Evolutionary conservation across 1,140 invertebrate species (phyloP).

Genomic region (Drosophila ohnishii): DNA sequence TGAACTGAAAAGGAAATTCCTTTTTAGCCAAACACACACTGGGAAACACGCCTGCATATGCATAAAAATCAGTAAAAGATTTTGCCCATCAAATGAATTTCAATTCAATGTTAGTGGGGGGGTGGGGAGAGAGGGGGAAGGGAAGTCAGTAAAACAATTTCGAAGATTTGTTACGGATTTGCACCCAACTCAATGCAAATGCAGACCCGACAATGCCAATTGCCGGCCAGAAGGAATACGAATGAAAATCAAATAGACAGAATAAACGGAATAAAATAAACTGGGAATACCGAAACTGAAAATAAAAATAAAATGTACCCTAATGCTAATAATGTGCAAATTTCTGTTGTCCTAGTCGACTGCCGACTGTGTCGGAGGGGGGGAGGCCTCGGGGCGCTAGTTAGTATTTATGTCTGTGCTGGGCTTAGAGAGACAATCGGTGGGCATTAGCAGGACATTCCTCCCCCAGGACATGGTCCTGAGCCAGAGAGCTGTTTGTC

Average conservation of each 20-base stretch:
- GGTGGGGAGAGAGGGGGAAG: not conserved
- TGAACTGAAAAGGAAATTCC: constrained; percentile 42
- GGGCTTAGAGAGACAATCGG: constrained; percentile 49
- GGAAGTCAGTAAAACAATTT: constrained; percentile 67
- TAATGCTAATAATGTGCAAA: constrained; percentile 75
- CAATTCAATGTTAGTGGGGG: constrained; percentile 24
- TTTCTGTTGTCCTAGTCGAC: constrained; percentile 32
- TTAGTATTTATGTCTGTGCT: constrained; percentile 60
- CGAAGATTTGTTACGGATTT: constrained; percentile 73
- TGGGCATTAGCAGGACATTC: constrained; percentile 52
- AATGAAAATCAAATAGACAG: constrained; percentile 42
- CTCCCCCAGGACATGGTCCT: constrained; percentile 32
- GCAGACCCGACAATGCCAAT: constrained; percentile 30
- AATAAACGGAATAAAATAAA: constrained; percentile 32
- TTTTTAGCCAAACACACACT: constrained; percentile 20
- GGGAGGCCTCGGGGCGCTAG: constrained; percentile 52
- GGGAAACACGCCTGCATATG: constrained; percentile 25
- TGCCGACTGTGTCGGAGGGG: constrained; percentile 18
- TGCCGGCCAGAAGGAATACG: constrained; percentile 18
- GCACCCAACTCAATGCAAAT: constrained; percentile 62
- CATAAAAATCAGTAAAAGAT: constrained; percentile 58
- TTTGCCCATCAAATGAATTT: constrained; percentile 67
- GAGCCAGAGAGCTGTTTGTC: constrained; percentile 47
- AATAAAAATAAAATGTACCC: constrained; percentile 67
- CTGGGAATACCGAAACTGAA: constrained; percentile 37